Evolutionary conservation across 2,113 vertebrate genomes (phyloP).

Genomic region (Silurus glanis): DNA sequence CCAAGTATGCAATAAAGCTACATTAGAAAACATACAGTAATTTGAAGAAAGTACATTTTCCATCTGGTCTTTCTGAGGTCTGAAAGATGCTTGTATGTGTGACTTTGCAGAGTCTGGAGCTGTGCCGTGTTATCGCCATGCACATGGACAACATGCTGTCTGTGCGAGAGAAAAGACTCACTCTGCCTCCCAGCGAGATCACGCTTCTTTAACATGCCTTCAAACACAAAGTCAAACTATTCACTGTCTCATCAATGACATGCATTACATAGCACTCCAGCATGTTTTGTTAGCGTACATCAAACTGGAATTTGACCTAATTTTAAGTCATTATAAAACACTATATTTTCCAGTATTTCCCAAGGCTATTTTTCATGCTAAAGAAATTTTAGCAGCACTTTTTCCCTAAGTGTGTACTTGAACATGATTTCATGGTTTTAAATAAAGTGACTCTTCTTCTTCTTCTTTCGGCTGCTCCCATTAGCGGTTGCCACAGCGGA

Average conservation of each 20-base stretch:
- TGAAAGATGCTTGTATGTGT: conserved; percentile 16
- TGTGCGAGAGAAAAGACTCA: conserved; percentile 87
- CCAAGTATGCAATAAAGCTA: conserved; percentile 73
- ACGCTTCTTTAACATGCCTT: conserved; percentile 81
- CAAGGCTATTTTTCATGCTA: not conserved
- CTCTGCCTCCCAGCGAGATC: conserved; percentile 94
- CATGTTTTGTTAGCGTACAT: not conserved
- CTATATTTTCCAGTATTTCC: too few relatives aligned
- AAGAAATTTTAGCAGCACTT: not conserved
- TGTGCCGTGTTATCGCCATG: conserved; percentile 88
- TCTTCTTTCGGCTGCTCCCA: too few relatives aligned
- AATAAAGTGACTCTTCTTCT: conserved; percentile 13
- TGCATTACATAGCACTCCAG: not conserved
- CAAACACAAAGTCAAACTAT: not conserved
- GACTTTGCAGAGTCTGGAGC: conserved; percentile 82
- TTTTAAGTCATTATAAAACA: not conserved
- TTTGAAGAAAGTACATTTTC: not conserved
- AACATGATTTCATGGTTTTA: conserved; percentile 14
- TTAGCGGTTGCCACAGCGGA: too few relatives aligned
- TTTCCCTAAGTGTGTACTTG: not conserved
- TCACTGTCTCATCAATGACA: not conserved
- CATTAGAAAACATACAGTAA: not conserved
- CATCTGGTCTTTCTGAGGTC: conserved; percentile 1
- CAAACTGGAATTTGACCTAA: conserved; percentile 4
- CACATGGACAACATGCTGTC: conserved; percentile 90